These are phyloP conservation scores for Helicoverpa assulta DNA, from an alignment of 2,888 invertebrate genomes.

Conservation along the genomic window DNA sequence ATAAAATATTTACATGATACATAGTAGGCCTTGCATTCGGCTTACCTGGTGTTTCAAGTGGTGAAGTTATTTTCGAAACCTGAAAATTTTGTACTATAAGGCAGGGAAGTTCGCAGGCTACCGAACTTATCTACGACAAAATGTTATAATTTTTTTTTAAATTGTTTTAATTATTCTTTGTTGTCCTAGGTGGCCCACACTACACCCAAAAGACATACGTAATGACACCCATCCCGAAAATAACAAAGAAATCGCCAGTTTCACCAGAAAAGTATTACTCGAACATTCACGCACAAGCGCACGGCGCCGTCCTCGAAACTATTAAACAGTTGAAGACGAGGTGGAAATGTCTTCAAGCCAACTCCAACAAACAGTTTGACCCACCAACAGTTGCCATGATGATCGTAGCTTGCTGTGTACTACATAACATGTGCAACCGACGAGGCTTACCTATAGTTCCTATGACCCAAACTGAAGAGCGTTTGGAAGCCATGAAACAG, in stretches of 20 bases:
- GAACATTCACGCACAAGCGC: conserved; percentile 77
- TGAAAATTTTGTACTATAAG: no score
- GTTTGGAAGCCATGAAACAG: conserved; percentile 84
- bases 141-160: no score
- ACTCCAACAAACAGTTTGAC: conserved; percentile 84
- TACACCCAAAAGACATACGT: conserved; percentile 82
- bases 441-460: conserved; percentile 72
- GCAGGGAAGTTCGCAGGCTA: no score
- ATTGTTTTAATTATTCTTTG: no score
- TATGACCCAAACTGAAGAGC: conserved; percentile 82
- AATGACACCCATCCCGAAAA: conserved; percentile 84
- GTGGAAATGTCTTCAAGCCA: conserved; percentile 85
- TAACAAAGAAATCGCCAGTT: conserved; percentile 83
- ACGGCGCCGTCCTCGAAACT: conserved; percentile 74
- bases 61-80: no score
- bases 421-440: conserved; percentile 81
- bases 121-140: no score
- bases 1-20: neutral
- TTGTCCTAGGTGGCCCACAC: conserved; percentile 77
- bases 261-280: conserved; percentile 85
- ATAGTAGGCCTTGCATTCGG: no score
- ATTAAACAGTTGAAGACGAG: conserved; percentile 84
- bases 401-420: conserved; percentile 80
- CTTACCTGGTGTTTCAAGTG: no score
- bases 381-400: conserved; percentile 79